These are phyloP conservation scores for Coracopsis vasa DNA, from an alignment of 2,113 vertebrate species.

Conservation along the genomic window DNA sequence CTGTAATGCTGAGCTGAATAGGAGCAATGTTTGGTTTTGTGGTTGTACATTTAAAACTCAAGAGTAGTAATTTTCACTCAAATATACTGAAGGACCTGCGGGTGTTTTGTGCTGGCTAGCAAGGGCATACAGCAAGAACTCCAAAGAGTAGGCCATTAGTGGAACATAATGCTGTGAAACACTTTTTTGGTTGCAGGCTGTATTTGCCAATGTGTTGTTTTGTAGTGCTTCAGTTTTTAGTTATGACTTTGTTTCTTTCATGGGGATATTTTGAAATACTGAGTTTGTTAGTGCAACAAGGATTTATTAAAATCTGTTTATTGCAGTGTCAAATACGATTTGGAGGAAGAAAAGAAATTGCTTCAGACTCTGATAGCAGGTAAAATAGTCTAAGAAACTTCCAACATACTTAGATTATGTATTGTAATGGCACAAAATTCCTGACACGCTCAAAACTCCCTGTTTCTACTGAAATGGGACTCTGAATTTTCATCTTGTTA, in stretches of 20 bases:
- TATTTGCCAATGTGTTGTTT: background rate
- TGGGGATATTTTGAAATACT: background rate
- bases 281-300: background rate
- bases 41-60: background rate
- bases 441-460: background rate
- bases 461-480: background rate
- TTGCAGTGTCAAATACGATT: constrained; percentile 97
- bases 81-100: background rate
- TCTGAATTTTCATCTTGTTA: background rate
- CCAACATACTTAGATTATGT: background rate
- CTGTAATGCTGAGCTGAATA: background rate
- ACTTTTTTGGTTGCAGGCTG: background rate
- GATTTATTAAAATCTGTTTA: background rate
- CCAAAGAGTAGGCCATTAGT: background rate
- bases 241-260: background rate
- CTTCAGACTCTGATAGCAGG: constrained; percentile 98
- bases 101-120: background rate
- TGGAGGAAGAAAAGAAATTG: constrained; percentile 98
- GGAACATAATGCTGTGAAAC: background rate
- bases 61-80: background rate
- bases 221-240: background rate
- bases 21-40: background rate
- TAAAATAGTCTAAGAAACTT: constrained; percentile 60
- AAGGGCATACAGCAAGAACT: background rate
- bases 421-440: background rate